Evolutionary conservation across 2,888 invertebrate genomes (phyloP), one percentile per base, ranked within the genome.

Genomic region (Spisula subtruncata): DNA sequence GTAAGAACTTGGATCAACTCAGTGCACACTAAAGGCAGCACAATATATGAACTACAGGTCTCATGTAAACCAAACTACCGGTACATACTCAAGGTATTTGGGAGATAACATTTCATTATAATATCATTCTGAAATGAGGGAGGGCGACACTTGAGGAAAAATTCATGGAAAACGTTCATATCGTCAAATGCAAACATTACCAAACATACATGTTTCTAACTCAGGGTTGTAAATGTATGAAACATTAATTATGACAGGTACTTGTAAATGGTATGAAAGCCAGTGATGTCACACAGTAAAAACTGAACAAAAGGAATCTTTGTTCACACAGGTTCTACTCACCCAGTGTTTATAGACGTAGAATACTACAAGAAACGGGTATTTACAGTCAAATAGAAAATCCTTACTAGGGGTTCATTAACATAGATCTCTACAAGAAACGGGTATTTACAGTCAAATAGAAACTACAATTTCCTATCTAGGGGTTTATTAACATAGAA

Each of bases 361-460:
- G 81, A 41, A 86, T 81, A 81, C 86, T 86, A 81, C 81, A 81
- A 66, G 82, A 82, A 86, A 86, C 32, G 60, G 18, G 66, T 66
- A 66, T 66, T 66, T 66, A 66, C 60, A 25, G n/a, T 66, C 60
- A 66, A 66, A 18, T 51, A 16, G 51, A 51, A 51, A n/a, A n/a
- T n/a, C n/a, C 86, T 86, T 81, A 86, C 86, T 81, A n/a, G 25
- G 32, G 56, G n/a, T 14, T 86, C 82, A 86, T 25, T 81, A 71
- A 86, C 86, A 81, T 60, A 86, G 81, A 41, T 81, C 66, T 60
- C 86, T 86, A 81, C 81, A 81, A 66, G 82, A 82, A 86, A 86
- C 32, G 60, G 18, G 66, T 66, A 66, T 66, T 66, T 66, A 66
- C 60, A 25, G n/a, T 66, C 60, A 66, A 66, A 18, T 51, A 16